Percentiles rank a stretch among this genome's conserved stretches.
Evolutionary conservation across 2,113 vertebrate genomes (phyloP).

Genomic region (Zingel zingel): DNA sequence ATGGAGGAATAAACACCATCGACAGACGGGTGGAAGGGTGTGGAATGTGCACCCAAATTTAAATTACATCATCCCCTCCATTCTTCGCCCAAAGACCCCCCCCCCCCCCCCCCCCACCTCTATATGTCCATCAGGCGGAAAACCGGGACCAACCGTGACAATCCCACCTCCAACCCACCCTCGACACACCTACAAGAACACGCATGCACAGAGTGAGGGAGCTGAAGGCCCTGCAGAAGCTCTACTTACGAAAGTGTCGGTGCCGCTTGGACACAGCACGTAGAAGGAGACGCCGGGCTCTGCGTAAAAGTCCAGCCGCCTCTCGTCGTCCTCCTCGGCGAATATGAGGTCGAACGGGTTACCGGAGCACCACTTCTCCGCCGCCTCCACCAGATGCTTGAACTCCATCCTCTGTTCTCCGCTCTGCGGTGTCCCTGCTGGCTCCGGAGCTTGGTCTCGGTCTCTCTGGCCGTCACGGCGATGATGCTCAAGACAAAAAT

Average conservation of each 20-base stretch:
- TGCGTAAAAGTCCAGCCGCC: constrained; percentile 97
- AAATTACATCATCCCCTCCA: constrained; percentile 79
- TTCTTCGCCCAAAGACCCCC: constrained; percentile 25
- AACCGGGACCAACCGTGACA: constrained; percentile 54
- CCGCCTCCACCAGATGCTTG: constrained; percentile 95
- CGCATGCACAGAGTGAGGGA: not conserved
- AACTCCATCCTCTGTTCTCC: constrained; percentile 89
- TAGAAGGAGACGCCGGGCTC: constrained; percentile 97
- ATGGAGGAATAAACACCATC: constrained; percentile 38
- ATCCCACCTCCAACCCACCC: constrained; percentile 49
- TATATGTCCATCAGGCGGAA: constrained; percentile 43
- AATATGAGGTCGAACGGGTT: constrained; percentile 98
- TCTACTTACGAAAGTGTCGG: constrained; percentile 95
- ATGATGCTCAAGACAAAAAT: constrained; percentile 80
- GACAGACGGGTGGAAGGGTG: not conserved
- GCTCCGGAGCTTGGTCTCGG: constrained; percentile 61
- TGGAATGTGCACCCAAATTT: constrained; percentile 41
- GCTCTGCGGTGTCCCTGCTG: constrained; percentile 74
- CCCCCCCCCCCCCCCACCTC: not conserved
- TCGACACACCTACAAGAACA: constrained; percentile 56
- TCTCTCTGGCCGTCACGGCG: constrained; percentile 68
- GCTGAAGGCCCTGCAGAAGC: constrained; percentile 45
- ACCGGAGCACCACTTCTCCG: constrained; percentile 95
- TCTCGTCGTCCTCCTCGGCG: constrained; percentile 93
- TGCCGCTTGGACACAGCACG: constrained; percentile 94